A percentile compares a stretch with the other conserved stretches of the same genome.
These are phyloP conservation scores for Oreortyx pictus DNA, from an alignment of 2,797 vertebrate genomes.

Conservation along the genomic window DNA sequence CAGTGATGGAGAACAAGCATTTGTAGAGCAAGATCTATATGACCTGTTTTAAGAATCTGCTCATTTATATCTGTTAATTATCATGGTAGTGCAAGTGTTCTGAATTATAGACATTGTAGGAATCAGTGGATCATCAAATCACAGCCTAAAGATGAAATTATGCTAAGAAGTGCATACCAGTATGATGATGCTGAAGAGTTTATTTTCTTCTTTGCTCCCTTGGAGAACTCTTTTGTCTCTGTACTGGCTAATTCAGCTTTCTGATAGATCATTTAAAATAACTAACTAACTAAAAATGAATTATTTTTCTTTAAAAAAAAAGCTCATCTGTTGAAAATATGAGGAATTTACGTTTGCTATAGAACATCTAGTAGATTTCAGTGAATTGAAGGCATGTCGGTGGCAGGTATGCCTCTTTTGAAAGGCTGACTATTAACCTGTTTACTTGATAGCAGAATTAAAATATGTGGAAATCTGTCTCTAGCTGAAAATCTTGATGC, in stretches of 20 bases:
- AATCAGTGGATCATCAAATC: not conserved
- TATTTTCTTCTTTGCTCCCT: not conserved
- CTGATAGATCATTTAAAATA: not conserved
- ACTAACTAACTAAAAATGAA: not conserved
- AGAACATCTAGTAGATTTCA: not conserved
- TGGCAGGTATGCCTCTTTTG: not conserved
- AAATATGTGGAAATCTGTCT: not conserved
- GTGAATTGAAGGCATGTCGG: not conserved
- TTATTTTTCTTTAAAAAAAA: too few relatives aligned
- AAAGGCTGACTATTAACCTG: not conserved
- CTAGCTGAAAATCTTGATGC: not conserved
- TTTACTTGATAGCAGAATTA: not conserved
- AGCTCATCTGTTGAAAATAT: not conserved
- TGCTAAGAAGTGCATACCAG: not conserved
- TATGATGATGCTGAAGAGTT: not conserved
- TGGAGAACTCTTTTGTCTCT: not conserved
- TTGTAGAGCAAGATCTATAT: not conserved
- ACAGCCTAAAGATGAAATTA: not conserved
- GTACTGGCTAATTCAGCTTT: not conserved
- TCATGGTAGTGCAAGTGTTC: not conserved
- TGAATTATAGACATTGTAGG: not conserved
- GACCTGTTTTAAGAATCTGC: not conserved
- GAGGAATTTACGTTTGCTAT: not conserved
- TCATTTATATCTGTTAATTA: not conserved
- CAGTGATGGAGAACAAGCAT: not conserved